Evolutionary conservation across 2,888 invertebrate species (phyloP), one percentile per base, ranked within the genome.

Genomic region (Rutpela maculata): DNA sequence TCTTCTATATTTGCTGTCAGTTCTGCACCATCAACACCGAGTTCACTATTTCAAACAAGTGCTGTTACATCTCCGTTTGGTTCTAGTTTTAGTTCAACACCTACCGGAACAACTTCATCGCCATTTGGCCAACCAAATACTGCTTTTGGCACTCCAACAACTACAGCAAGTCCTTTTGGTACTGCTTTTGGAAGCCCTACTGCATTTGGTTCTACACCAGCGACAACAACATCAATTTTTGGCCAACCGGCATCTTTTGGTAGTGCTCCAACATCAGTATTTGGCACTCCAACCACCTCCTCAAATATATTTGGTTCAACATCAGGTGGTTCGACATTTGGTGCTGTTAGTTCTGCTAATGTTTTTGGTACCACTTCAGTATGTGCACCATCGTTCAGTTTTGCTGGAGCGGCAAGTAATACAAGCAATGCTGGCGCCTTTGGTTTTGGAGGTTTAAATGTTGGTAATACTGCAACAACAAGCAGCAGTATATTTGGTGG

Each of bases 231-330:
- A 31, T 82, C 85, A n/a, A 83, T 83, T 19, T 88, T 88, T 83
- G 88, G 86, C 5, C 82, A 82, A 76, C 75, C 83, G 62, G 43
- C 84, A 7, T 70, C 77, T 82, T 84, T 89, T 90, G 84, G 91
- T 89, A 59, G 81, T 56, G 69, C 76, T 60, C 80, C 91, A 18
- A 88, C 85, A 17, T 60, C 89, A 75, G 89, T 77, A 59, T 81
- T 81, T 72, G 88, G 82, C 80, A 84, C 80, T 60, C 66, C 83
- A 5, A 76, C 84, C 62, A 76, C 78, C 57, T 78, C 85, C n/a
- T 75, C 74, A 43, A 80, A 76, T 73, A 65, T 76, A 56, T 87
- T 87, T 80, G 86, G 84, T 19, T 74, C 81, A 63, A 74, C 76
- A 62, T 63, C 77, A 4, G 55, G 59, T 50, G 50, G 74, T 74